phyloP scores from a whole-genome alignment of 2,113 vertebrate species.

The Furnarius figulus region DNA sequence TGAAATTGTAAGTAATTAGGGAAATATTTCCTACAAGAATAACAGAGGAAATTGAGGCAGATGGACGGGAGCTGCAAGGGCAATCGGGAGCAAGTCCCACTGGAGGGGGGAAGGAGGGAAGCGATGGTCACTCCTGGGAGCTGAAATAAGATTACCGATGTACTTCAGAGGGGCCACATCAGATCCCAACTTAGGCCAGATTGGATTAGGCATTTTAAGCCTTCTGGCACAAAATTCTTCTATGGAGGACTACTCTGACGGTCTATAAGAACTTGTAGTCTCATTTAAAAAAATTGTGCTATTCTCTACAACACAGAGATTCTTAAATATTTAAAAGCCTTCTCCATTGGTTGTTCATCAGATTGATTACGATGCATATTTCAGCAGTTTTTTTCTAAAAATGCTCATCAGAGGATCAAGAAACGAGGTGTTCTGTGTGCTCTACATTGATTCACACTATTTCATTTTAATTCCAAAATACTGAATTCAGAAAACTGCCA shows the following conservation, averaged over 20 bases:
- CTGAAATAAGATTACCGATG: background rate
- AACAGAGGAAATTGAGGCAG: background rate
- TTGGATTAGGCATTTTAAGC: background rate
- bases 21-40: background rate
- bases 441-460: slow-evolving; percentile 57
- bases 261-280: slow-evolving; percentile 13
- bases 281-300: slow-evolving; percentile 17
- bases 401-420: slow-evolving; percentile 69
- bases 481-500: slow-evolving; percentile 49
- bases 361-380: slow-evolving; percentile 68
- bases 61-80: background rate
- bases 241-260: background rate
- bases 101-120: background rate
- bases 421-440: slow-evolving; percentile 40
- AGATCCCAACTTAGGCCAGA: background rate
- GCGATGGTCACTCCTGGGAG: background rate
- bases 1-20: background rate
- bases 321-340: slow-evolving; percentile 56
- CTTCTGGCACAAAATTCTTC: background rate
- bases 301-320: slow-evolving; percentile 47
- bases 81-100: background rate
- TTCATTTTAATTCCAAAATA: slow-evolving; percentile 63
- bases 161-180: background rate
- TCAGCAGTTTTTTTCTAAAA: slow-evolving; percentile 64
- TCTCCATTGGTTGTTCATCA: slow-evolving; percentile 59